Conservation (phyloP, 2,113 vertebrate species). For the Glareola pratincola region DNA sequence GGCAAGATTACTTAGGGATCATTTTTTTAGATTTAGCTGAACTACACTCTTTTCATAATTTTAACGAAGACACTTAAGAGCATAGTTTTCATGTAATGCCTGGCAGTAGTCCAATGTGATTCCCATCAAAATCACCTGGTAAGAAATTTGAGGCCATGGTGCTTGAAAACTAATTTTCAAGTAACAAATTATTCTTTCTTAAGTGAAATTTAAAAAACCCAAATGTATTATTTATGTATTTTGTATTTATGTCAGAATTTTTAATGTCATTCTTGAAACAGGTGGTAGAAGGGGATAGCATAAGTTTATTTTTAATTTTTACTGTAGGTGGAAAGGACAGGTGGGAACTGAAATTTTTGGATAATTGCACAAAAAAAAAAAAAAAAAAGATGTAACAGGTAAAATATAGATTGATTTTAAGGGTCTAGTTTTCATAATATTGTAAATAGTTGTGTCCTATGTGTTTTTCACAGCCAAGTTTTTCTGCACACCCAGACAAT, state of each 20-base stretch:
- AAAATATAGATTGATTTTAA: background rate
- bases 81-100: background rate
- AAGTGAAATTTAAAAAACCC: background rate
- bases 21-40: constrained; percentile 22
- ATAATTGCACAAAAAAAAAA: background rate
- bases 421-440: background rate
- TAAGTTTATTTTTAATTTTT: background rate
- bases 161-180: background rate
- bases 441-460: background rate
- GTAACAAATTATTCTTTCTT: background rate
- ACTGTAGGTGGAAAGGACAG: background rate
- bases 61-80: background rate
- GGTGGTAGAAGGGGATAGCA: background rate
- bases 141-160: background rate
- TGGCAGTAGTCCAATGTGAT: background rate
- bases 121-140: background rate
- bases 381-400: background rate
- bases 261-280: background rate
- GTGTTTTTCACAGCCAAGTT: background rate
- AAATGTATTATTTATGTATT: background rate
- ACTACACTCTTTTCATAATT: constrained; percentile 23
- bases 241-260: background rate
- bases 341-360: background rate
- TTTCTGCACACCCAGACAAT: background rate
- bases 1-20: constrained; percentile 1